These are phyloP conservation scores for Aspidiotus destructor DNA, from an alignment of 2,888 invertebrate genomes.

Conservation along the genomic window DNA sequence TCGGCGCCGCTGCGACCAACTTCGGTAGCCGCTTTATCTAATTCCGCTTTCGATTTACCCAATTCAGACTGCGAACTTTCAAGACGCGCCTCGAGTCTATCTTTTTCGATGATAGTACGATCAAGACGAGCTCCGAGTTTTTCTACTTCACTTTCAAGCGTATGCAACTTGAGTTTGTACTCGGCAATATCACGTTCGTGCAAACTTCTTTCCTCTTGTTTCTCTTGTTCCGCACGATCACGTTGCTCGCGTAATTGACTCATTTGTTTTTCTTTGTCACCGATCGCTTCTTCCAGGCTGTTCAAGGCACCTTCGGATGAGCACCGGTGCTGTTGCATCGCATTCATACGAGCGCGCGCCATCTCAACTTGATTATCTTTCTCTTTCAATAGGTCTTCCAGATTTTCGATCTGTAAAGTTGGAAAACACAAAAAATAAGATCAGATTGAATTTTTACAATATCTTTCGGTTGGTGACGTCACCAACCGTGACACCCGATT, in stretches of 20 bases:
- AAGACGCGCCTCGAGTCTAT: conserved; percentile 77
- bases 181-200: conserved; percentile 82
- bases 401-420: conserved; percentile 73
- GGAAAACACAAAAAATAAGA: too few relatives aligned
- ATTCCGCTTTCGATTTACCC: conserved; percentile 86
- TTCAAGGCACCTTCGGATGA: conserved; percentile 86
- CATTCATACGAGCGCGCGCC: conserved; percentile 78
- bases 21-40: conserved; percentile 83
- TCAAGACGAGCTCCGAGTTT: conserved; percentile 78
- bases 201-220: conserved; percentile 82
- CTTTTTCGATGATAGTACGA: conserved; percentile 80
- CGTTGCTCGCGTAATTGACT: conserved; percentile 85
- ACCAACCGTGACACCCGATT: too few relatives aligned
- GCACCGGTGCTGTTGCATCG: conserved; percentile 91
- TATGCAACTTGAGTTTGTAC: conserved; percentile 86
- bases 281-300: conserved; percentile 87
- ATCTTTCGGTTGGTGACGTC: too few relatives aligned
- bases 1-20: conserved; percentile 81
- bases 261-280: conserved; percentile 96
- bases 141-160: conserved; percentile 83
- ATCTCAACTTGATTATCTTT: conserved; percentile 97
- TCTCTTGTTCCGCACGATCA: conserved; percentile 89
- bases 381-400: conserved; percentile 93
- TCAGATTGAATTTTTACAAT: too few relatives aligned
- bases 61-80: conserved; percentile 88